A percentile compares a stretch with the other conserved stretches of the same genome.
Evolutionary conservation across 2,888 invertebrate genomes (phyloP).

Genomic region (Blomia tropicalis): DNA sequence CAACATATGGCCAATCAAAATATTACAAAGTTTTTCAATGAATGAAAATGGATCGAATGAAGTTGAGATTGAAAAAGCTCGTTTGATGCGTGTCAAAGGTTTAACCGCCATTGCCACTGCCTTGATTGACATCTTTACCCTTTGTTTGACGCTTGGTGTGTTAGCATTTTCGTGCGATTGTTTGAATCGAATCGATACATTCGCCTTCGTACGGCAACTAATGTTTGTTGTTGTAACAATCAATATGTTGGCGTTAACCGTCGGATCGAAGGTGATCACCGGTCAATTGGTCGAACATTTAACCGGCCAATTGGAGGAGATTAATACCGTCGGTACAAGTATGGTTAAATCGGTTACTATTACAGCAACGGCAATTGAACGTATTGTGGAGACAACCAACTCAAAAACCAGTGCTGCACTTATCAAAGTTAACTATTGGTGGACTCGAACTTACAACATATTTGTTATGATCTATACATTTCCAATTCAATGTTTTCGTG

Average conservation of each 20-base stretch:
- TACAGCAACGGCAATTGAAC: conserved; percentile 16
- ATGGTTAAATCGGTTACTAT: conserved; percentile 22
- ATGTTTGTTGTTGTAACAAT: not conserved
- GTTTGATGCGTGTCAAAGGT: conserved; percentile 16
- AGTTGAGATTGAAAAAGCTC: conserved; percentile 1
- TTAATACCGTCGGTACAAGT: conserved; percentile 13
- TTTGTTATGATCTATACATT: not conserved
- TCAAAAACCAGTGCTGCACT: not conserved
- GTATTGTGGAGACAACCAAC: conserved; percentile 16
- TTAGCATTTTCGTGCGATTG: conserved; percentile 16
- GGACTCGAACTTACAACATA: not conserved
- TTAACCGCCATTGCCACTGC: conserved; percentile 19
- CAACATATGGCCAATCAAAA: not conserved
- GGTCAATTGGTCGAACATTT: conserved; percentile 12
- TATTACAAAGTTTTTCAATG: not conserved
- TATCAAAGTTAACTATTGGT: not conserved
- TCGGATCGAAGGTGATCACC: conserved; percentile 17
- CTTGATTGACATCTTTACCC: conserved; percentile 14
- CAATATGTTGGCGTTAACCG: conserved; percentile 6
- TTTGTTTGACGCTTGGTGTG: conserved; percentile 11
- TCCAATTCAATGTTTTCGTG: not conserved
- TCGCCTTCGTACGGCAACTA: conserved; percentile 1
- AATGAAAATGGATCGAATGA: not conserved
- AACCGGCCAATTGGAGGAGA: conserved; percentile 12
- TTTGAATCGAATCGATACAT: conserved; percentile 8